Conservation (phyloP, 2,113 vertebrate genomes). For the Ursus arctos region DNA sequence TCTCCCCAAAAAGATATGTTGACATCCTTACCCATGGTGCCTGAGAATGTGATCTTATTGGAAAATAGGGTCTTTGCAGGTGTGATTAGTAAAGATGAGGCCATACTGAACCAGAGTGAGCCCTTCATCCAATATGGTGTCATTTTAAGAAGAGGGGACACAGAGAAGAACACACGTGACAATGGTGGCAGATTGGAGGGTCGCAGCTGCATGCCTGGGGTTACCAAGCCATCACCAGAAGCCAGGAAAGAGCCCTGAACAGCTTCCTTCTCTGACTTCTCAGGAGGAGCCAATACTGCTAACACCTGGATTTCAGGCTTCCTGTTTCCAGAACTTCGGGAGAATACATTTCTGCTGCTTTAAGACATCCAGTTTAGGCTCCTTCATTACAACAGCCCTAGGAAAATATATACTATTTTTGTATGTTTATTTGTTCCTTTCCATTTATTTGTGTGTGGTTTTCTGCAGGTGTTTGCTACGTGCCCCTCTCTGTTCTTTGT, state of each 20-base stretch:
- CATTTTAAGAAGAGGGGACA: background rate
- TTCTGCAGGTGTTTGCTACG: background rate
- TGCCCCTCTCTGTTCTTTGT: background rate
- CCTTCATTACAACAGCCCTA: background rate
- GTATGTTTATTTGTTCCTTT: background rate
- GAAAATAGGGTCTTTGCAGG: background rate
- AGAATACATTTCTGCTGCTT: background rate
- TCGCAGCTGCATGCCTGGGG: background rate
- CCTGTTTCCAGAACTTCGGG: background rate
- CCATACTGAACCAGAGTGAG: too few species aligned
- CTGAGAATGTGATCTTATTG: background rate
- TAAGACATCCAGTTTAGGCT: accelerated
- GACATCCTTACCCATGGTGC: background rate
- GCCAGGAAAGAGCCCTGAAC: accelerated
- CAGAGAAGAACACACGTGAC: background rate
- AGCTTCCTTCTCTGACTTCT: accelerated
- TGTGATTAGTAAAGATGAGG: background rate
- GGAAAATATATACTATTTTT: background rate
- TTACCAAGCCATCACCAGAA: accelerated
- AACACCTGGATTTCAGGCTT: background rate
- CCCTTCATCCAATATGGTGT: background rate
- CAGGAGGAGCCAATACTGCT: background rate
- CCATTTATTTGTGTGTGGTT: background rate
- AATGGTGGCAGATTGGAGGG: background rate
- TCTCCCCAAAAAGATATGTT: background rate